Evolutionary conservation across 53 echinoderm and acorn worm genomes (phyloP).

Genomic region (Holothuria leucospilota): DNA sequence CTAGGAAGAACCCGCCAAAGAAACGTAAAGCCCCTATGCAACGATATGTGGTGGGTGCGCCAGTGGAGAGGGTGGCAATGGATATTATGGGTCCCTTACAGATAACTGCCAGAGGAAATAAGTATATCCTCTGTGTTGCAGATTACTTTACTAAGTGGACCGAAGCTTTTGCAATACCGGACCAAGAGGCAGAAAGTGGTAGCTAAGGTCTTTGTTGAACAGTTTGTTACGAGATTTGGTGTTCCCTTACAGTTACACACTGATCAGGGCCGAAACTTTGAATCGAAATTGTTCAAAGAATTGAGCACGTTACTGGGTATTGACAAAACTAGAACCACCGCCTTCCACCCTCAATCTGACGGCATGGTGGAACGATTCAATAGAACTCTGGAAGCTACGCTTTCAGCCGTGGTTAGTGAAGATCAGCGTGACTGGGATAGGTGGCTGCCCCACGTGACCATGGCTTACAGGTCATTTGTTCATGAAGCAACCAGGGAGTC

Average conservation of each 20-base stretch:
- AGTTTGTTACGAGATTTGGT: constrained; percentile 33
- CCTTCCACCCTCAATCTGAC: background rate
- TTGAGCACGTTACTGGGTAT: background rate
- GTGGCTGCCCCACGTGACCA: background rate
- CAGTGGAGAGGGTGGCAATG: constrained; percentile 47
- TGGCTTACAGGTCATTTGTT: constrained; percentile 12
- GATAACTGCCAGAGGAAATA: constrained; percentile 12
- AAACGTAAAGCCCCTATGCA: constrained; percentile 18
- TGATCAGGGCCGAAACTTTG: constrained; percentile 51
- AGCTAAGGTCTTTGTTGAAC: too few species aligned
- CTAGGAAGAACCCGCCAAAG: background rate
- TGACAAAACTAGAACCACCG: background rate
- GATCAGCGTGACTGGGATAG: constrained; percentile 5
- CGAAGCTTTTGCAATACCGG: too few species aligned
- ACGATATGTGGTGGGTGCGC: constrained; percentile 26
- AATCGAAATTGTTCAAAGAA: constrained; percentile 11
- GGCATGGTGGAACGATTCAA: background rate
- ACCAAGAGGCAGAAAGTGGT: too few species aligned
- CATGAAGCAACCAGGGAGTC: background rate
- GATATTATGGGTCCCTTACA: constrained; percentile 40
- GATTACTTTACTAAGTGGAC: too few species aligned
- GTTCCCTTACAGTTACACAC: constrained; percentile 32
- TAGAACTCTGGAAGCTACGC: background rate
- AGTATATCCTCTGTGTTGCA: constrained; percentile 32
- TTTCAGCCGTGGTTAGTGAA: background rate